phyloP scores from a whole-genome alignment of 2,888 invertebrate species.

The Gymnosoma rotundatum region DNA sequence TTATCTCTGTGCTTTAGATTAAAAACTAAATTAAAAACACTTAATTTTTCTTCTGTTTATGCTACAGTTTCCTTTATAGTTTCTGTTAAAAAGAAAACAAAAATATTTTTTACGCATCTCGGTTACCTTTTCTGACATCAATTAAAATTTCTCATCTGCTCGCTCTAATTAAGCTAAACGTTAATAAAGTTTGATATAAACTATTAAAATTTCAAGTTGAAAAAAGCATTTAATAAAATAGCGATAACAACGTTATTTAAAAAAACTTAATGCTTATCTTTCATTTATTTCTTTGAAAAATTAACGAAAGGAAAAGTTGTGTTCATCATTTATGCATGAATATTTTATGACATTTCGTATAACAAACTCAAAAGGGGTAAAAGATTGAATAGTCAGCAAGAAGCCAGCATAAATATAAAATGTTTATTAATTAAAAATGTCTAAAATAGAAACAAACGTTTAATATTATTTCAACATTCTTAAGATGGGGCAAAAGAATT shows the following conservation, averaged over 20 bases:
- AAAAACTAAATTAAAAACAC: too few relatives aligned
- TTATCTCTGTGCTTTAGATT: neutral
- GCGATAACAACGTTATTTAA: neutral
- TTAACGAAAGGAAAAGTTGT: slow-evolving; percentile 24
- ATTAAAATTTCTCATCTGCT: neutral
- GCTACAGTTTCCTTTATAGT: too few relatives aligned
- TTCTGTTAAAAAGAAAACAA: too few relatives aligned
- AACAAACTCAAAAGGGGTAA: neutral
- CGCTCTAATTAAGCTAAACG: neutral
- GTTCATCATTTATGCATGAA: slow-evolving; percentile 17
- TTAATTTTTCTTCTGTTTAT: too few relatives aligned
- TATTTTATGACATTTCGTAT: slow-evolving; percentile 32
- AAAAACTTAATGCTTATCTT: slow-evolving; percentile 18
- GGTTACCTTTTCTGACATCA: too few relatives aligned
- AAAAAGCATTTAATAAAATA: slow-evolving; percentile 26
- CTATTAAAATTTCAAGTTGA: slow-evolving; percentile 40
- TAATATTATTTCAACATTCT: neutral
- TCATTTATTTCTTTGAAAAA: neutral
- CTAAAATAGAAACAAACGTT: slow-evolving; percentile 23
- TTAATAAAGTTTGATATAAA: slow-evolving; percentile 16
- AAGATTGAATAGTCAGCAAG: neutral
- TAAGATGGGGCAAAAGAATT: slow-evolving; percentile 4
- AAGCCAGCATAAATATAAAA: slow-evolving; percentile 8
- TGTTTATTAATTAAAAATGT: slow-evolving; percentile 52
- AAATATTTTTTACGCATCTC: too few relatives aligned